Evolutionary conservation across 2,113 vertebrate genomes (phyloP), one percentile per base, ranked within the genome.

Genomic region (Propithecus coquereli): DNA sequence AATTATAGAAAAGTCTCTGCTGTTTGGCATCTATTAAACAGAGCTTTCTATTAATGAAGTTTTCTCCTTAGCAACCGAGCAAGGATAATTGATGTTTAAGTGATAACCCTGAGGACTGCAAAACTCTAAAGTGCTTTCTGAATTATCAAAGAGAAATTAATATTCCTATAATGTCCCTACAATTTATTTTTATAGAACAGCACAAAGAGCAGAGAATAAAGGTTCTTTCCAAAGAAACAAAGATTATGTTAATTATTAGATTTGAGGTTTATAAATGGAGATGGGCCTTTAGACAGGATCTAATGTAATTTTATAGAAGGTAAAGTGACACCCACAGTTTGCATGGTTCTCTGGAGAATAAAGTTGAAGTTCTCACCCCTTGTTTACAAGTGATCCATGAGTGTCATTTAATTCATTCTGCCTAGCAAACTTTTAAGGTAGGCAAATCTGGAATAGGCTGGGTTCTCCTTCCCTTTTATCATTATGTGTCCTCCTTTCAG

Each of bases 41-140:
- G 76, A 87, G 66, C 9, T 95, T 71, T 92, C 66, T 34, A n/a
- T 81, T 93, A 94, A 94, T 89, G 82, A 93, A 93, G 59, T 86
- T 86, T 95, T 95, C 65, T 96, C 37, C 94, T 96, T 93, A 85
- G 95, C 91, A 96, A 95, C 85, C 76, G 65, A 68, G 73, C 37
- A 70, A 94, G 54, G 71, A 81, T 93, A 96, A 95, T 77, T 87
- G 57, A 95, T 96, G 77, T 91, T 95, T 88, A 93, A 97, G 89
- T 95, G 92, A 93, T 94, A 96, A 95, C 73, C 73, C 79, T 11
- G 66, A 94, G 90, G 68, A 81, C 30, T 76, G 40, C 80, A 30
- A 87, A 88, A 85, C 34, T 85, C 77, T 68, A 8, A 97, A 91
- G 73, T 88, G 63, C 61, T 2, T 96, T 93, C 77, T 87, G 79